Evolutionary conservation across 2,888 invertebrate species (phyloP).

Genomic region (Vanessa cardui): DNA sequence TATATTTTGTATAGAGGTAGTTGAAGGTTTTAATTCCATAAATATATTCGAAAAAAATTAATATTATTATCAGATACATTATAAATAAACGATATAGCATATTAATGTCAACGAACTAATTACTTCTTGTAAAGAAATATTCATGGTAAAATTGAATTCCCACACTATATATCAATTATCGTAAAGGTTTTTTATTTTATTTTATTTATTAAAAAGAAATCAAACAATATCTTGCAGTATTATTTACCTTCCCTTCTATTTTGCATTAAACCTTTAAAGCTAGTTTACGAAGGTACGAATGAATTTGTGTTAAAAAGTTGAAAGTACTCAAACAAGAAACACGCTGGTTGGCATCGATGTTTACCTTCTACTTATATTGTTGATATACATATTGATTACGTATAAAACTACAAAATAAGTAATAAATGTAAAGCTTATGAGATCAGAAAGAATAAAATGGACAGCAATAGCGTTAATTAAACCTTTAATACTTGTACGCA

Average conservation of each 20-base stretch:
- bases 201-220: no score
- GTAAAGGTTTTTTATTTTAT: no score
- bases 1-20: no score
- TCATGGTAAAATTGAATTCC: no score
- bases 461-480: background rate
- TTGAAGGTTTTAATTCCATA: no score
- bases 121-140: no score
- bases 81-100: no score
- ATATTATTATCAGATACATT: no score
- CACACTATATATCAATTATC: no score
- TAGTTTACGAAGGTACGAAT: background rate
- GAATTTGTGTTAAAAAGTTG: slow-evolving; percentile 1
- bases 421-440: slow-evolving; percentile 3
- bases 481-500: slow-evolving; percentile 28
- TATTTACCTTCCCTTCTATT: background rate
- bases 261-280: background rate
- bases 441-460: background rate
- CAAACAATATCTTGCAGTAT: background rate
- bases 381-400: slow-evolving; percentile 11
- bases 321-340: background rate
- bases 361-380: slow-evolving; percentile 12
- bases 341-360: slow-evolving; percentile 4
- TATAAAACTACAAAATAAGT: slow-evolving; percentile 4
- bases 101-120: no score
- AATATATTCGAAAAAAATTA: no score